Percentiles rank a stretch among this genome's conserved stretches.
phyloP scores from a whole-genome alignment of 2,888 invertebrate genomes.

The Stenichneumon culpator region DNA sequence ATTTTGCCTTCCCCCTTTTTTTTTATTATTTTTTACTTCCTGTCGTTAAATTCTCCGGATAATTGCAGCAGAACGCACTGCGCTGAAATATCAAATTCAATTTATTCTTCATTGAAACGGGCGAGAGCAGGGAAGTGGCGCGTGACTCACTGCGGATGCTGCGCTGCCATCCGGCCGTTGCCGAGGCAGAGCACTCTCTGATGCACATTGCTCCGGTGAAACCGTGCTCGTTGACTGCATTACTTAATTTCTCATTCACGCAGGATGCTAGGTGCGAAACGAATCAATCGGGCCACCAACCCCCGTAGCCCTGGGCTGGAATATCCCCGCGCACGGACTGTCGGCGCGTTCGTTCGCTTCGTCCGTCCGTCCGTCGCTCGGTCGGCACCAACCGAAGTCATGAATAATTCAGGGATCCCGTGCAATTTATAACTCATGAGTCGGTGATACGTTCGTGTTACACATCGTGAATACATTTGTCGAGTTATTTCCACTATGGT shows the following conservation, averaged over 20 bases:
- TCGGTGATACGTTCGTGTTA: slow-evolving; percentile 70
- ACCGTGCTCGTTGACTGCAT: slow-evolving; percentile 53
- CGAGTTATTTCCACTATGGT: slow-evolving; percentile 61
- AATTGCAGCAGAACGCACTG: slow-evolving; percentile 1
- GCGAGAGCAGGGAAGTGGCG: slow-evolving; percentile 9
- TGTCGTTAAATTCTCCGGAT: slow-evolving; percentile 5
- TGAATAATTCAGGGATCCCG: slow-evolving; percentile 67
- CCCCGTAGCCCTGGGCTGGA: slow-evolving; percentile 19
- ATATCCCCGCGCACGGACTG: slow-evolving; percentile 19
- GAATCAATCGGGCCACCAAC: slow-evolving; percentile 66
- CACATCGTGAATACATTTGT: slow-evolving; percentile 71
- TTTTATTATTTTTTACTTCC: background rate
- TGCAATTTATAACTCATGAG: slow-evolving; percentile 71
- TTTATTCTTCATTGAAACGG: slow-evolving; percentile 38
- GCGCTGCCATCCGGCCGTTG: slow-evolving; percentile 19
- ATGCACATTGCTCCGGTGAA: slow-evolving; percentile 39
- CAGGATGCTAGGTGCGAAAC: slow-evolving; percentile 66
- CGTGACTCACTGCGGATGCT: slow-evolving; percentile 29
- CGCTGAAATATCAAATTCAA: slow-evolving; percentile 33
- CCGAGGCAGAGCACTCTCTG: background rate
- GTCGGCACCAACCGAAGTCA: slow-evolving; percentile 65
- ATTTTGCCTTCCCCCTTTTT: background rate
- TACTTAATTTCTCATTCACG: slow-evolving; percentile 68
- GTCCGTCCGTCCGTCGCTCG: slow-evolving; percentile 36
- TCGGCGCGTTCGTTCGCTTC: slow-evolving; percentile 10